Percentiles rank a stretch among this genome's conserved stretches.
Evolutionary conservation across 2,797 vertebrate genomes (phyloP).

Genomic region (Melanogrammus aeglefinus): DNA sequence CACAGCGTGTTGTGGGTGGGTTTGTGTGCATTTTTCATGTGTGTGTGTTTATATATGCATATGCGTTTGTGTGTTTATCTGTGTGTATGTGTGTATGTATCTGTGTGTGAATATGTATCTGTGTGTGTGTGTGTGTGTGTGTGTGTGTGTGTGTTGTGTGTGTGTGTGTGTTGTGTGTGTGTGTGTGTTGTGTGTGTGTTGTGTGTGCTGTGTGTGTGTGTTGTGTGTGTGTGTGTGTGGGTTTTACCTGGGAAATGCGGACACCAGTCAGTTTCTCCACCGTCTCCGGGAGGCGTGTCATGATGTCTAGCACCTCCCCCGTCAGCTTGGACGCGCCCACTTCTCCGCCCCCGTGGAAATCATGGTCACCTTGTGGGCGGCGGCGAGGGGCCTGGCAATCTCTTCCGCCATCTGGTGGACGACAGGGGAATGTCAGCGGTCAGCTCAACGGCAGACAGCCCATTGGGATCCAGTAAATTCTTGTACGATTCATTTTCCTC

Average conservation of each 20-base stretch:
- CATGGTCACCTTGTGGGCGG: slow-evolving; percentile 82
- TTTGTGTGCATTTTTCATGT: too few species aligned
- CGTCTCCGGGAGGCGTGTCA: slow-evolving; percentile 76
- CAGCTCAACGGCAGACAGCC: neutral
- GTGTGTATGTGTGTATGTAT: neutral
- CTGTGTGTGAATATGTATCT: neutral
- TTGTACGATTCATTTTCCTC: too few species aligned
- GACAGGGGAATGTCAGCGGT: slow-evolving; percentile 5
- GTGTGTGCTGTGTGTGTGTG: neutral
- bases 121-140: slow-evolving; percentile 4
- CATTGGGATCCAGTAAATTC: too few species aligned
- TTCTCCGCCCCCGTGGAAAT: slow-evolving; percentile 78
- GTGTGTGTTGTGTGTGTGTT: neutral
- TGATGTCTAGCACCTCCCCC: slow-evolving; percentile 85
- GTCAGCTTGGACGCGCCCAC: slow-evolving; percentile 83
- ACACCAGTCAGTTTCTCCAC: slow-evolving; percentile 86
- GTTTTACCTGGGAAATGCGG: slow-evolving; percentile 81
- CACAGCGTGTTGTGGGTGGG: too few species aligned
- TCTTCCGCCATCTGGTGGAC: slow-evolving; percentile 82
- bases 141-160: neutral
- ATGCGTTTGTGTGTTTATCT: neutral
- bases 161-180: neutral
- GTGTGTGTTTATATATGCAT: neutral
- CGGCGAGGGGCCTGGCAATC: slow-evolving; percentile 82
- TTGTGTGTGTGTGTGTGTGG: neutral